A percentile compares a stretch with the other conserved stretches of the same genome.
phyloP scores from a whole-genome alignment of 2,797 vertebrate genomes.

The Aulostomus chinensis region DNA sequence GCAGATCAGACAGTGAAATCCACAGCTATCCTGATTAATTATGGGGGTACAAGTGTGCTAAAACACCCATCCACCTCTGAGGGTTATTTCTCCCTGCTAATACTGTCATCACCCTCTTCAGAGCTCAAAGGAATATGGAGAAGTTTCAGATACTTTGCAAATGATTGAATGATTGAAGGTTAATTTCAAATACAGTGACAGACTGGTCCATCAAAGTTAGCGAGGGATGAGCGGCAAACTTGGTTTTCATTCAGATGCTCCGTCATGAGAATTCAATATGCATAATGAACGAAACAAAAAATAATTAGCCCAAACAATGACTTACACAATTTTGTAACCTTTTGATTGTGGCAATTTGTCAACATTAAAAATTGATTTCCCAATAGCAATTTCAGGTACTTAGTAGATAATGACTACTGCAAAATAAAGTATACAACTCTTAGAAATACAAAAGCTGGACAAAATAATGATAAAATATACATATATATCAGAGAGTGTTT shows the following conservation, averaged over 20 bases:
- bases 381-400: conserved; percentile 28
- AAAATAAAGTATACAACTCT: conserved; percentile 16
- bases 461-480: too few relatives aligned
- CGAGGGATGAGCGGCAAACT: too few relatives aligned
- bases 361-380: conserved; percentile 48
- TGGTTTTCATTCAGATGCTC: too few relatives aligned
- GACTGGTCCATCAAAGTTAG: conserved; percentile 15
- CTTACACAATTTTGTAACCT: conserved; percentile 31
- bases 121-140: conserved; percentile 60
- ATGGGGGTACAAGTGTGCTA: conserved; percentile 70
- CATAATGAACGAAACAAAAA: conserved; percentile 39
- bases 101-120: conserved; percentile 57
- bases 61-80: conserved; percentile 62
- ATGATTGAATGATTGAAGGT: conserved; percentile 32
- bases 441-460: too few relatives aligned
- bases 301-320: conserved; percentile 35
- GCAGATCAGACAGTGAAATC: conserved; percentile 50
- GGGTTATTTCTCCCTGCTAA: conserved; percentile 66
- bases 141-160: not conserved
- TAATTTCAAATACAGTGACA: conserved; percentile 29
- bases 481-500: too few relatives aligned
- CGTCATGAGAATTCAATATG: conserved; percentile 24
- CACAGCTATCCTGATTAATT: conserved; percentile 73
- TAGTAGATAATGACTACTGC: conserved; percentile 27
- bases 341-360: conserved; percentile 33